Base-by-base conservation (phyloP, 2,113 vertebrate species). In the Pomatostomus ruficeps region DNA sequence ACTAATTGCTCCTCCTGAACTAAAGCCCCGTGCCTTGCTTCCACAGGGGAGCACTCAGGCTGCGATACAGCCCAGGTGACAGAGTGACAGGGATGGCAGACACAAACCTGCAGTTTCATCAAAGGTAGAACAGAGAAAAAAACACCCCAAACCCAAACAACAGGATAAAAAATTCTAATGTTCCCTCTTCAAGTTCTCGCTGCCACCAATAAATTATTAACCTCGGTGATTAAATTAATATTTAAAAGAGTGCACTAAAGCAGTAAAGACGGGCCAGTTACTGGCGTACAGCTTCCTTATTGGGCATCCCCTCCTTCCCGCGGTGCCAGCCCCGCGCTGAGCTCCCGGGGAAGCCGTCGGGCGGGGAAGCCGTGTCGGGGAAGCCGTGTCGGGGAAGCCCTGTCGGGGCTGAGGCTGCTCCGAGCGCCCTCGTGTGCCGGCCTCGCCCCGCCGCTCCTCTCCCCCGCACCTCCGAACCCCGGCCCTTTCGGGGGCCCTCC, bases 401-500 rank as follows among this genome's bases (percentile, higher is more conserved):
- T 3, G 48, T n/a, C 5, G 3, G 73, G n/a, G 68, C 66, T 51
- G 68, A 10, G 33, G 20, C 94, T 63, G 72, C 70, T 43, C 61
- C 33, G 85, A 87, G 81, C 90, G 85, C 90, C 95, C 94, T 29
- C 88, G 35, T 94, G 94, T 75, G 92, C 92, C 73, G 5, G 63
- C 25, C 49, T 6, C 6, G 43, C 49, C 36, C 28, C 26, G 3
- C 22, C 36, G 17, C 67, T 17, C 68, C 29, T 5, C 25, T 16
- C 11, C 42, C 15, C 49, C 36, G 2, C 12, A 7, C 42, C 55
- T 6, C 38, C 4, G 3, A 2, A 1, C 4, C 22, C 21, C 35
- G 14, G 35, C 7, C 22, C 9, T 3, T 9, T 6, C 4, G 42
- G 42, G 26, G 12, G 16, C 5, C 35, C n/a, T 18, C 18, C 55